Evolutionary conservation across 2,888 invertebrate genomes (phyloP).

Genomic region (Drosophila paranaensis): DNA sequence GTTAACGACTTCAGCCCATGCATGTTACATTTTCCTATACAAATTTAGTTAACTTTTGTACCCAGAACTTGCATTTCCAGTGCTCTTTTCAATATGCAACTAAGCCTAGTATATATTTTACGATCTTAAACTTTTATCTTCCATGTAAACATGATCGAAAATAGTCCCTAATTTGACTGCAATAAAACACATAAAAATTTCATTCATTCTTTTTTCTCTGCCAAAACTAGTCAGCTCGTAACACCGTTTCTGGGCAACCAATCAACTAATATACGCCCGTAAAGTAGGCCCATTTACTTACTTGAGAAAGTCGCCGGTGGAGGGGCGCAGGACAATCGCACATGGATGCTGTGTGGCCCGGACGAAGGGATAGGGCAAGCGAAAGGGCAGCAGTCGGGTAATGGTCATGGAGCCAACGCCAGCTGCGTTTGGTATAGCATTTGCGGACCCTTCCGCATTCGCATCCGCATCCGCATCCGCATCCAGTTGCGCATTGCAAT

Average conservation of each 20-base stretch:
- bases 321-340: constrained; percentile 94
- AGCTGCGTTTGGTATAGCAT: constrained; percentile 28
- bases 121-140: no score
- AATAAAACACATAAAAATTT: no score
- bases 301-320: constrained; percentile 94
- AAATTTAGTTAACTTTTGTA: background rate
- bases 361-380: constrained; percentile 94
- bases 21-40: background rate
- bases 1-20: background rate
- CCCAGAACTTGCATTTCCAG: no score
- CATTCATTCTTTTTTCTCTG: background rate
- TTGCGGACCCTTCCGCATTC: constrained; percentile 14
- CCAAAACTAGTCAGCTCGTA: background rate
- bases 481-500: constrained; percentile 89
- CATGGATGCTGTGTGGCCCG: constrained; percentile 92
- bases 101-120: no score
- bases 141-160: background rate
- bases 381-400: constrained; percentile 90
- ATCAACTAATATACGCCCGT: background rate
- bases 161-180: no score
- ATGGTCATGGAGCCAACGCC: constrained; percentile 35
- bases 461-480: constrained; percentile 54
- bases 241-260: background rate
- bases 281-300: constrained; percentile 85
- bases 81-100: no score